Base-by-base conservation (phyloP, 2,888 invertebrate species). In the Temnothorax unifasciatus region DNA sequence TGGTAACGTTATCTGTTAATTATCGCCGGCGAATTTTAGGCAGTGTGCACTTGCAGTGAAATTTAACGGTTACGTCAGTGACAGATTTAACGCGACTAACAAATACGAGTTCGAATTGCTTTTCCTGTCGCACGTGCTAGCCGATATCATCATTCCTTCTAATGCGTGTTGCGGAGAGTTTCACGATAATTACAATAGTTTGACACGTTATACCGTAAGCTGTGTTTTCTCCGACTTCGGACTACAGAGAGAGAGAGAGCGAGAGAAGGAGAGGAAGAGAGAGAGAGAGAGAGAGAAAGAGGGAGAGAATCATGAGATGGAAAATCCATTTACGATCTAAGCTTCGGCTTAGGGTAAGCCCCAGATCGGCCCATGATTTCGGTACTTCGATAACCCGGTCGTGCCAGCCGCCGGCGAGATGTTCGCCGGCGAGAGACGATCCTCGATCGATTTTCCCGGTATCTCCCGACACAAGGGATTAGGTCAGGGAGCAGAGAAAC, bases 401-500 rank as follows among this genome's bases (percentile, higher is more conserved):
- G 87, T 75, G 47, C 61, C 64, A 41, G 21, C 41, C 74, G 74
- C 21, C n/a, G 21, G 79, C 66, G 68, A 79, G 83, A 85, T 54
- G 25, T 76, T 66, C 68, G 38, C 63, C 47, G 66, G 66, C 63
- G 85, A 29, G 29, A 29, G 29, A 86, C 34, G 34, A 34, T 86
- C 87, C 86, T 79, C 87, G 85, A 90, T 91, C 90, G 90, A 92
- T 90, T 89, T 81, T 84, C 79, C 71, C 59, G 71, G 71, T 88
- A 87, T 87, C 87, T 86, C 79, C 41, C 47, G 47, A 47, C 66
- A 52, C 85, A 81, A 68, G 84, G 87, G 92, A 92, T 92, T 92
- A 90, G 91, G 92, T 92, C 91, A 92, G 89, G 91, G 92, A 89
- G 88, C 92, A 91, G 87, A 86, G 91, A 91, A 91, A 90, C 91